Percentiles rank a stretch among this genome's conserved stretches.
Evolutionary conservation across 2,113 vertebrate genomes (phyloP).

Genomic region (Gulo gulo): DNA sequence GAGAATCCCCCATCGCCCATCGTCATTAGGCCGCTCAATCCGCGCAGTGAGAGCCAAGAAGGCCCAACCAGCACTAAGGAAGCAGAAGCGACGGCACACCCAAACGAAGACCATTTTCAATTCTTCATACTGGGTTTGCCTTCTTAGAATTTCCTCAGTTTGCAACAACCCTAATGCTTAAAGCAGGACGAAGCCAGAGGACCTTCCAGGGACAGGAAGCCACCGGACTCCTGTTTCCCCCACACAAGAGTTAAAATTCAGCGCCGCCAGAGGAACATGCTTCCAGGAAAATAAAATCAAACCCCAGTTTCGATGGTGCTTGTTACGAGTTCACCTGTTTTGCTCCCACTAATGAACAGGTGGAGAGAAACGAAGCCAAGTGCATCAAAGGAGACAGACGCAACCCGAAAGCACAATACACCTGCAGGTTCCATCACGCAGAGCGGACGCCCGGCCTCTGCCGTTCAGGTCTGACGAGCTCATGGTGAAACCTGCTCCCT

Average conservation of each 20-base stretch:
- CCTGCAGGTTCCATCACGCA: constrained; percentile 83
- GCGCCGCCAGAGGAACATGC: constrained; percentile 38
- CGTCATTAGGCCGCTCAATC: neutral
- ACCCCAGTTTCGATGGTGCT: constrained; percentile 84
- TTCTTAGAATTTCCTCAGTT: neutral
- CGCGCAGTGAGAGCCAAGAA: neutral
- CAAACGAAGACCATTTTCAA: neutral
- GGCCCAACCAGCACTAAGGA: neutral
- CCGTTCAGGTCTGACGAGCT: constrained; percentile 81
- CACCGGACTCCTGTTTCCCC: neutral
- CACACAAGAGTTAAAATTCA: neutral
- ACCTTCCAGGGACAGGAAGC: neutral
- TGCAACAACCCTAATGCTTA: neutral
- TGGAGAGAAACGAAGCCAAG: constrained; percentile 85
- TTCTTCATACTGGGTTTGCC: neutral
- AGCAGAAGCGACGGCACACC: neutral
- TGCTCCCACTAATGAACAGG: constrained; percentile 86
- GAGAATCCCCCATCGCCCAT: neutral
- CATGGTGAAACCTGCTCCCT: constrained; percentile 52
- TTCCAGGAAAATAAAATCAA: constrained; percentile 78
- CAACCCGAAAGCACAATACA: constrained; percentile 78
- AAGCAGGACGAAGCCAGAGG: neutral
- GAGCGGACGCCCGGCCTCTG: constrained; percentile 66
- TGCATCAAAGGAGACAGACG: constrained; percentile 82
- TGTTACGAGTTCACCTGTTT: constrained; percentile 86